phyloP scores from a whole-genome alignment of 2,888 invertebrate genomes.

The Ectemnius cavifrons region DNA sequence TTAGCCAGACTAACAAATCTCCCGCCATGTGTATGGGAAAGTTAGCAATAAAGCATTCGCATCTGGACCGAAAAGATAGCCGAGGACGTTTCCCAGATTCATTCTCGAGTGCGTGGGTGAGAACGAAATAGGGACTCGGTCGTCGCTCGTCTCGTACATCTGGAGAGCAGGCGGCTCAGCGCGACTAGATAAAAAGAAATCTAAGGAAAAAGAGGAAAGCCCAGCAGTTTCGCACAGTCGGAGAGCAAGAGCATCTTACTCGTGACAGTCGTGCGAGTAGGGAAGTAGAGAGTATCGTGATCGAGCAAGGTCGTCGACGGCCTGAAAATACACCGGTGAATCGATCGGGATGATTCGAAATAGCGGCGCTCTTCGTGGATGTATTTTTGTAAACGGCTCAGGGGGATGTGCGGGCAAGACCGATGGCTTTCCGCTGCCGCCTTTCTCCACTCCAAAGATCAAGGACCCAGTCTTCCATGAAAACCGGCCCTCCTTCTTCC shows the following conservation, averaged over 20 bases:
- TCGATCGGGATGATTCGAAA: conserved; percentile 65
- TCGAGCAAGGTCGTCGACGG: conserved; percentile 58
- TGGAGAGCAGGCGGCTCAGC: no score
- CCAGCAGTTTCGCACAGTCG: no score
- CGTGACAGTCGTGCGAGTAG: conserved; percentile 34
- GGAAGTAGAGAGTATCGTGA: conserved; percentile 49
- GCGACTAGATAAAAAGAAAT: no score
- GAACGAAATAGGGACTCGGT: neutral
- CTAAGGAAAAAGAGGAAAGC: no score
- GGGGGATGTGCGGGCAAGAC: conserved; percentile 25
- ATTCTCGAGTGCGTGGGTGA: conserved; percentile 3
- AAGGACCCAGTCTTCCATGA: conserved; percentile 29
- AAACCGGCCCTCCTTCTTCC: neutral
- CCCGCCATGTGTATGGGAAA: no score
- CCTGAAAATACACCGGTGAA: conserved; percentile 67
- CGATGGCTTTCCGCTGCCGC: conserved; percentile 7
- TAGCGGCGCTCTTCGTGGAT: conserved; percentile 56
- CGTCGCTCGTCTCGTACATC: no score
- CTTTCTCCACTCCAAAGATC: conserved; percentile 22
- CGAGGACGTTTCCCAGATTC: conserved; percentile 5
- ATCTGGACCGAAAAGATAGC: no score
- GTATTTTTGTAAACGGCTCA: conserved; percentile 62
- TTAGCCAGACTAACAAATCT: no score
- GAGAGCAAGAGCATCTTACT: no score
- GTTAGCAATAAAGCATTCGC: no score